Evolutionary conservation across 2,888 invertebrate species (phyloP).

Genomic region (Notodonta ziczac): DNA sequence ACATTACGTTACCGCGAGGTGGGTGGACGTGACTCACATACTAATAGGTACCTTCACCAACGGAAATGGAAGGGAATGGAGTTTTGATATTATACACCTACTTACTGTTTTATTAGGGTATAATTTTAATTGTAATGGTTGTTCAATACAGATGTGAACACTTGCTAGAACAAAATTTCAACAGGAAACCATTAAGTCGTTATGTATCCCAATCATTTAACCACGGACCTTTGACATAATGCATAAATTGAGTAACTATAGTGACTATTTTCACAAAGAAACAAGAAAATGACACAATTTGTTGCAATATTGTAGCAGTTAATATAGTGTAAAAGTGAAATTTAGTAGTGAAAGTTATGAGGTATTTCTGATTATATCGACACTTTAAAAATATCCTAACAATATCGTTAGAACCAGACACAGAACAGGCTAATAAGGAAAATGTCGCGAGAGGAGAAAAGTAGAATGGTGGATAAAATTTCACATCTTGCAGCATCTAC

Average conservation of each 20-base stretch:
- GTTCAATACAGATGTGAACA: conserved; percentile 11
- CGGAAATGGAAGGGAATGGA: conserved; percentile 5
- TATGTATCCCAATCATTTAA: no score
- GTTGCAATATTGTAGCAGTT: no score
- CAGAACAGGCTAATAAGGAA: conserved; percentile 45
- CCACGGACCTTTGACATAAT: no score
- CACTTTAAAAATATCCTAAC: not conserved
- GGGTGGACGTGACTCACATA: conserved; percentile 45
- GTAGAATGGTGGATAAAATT: conserved; percentile 49
- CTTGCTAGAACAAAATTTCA: no score
- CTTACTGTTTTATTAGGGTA: conserved; percentile 5
- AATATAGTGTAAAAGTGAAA: no score
- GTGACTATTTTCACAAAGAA: no score
- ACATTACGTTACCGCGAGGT: conserved; percentile 45
- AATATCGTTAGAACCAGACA: conserved; percentile 35
- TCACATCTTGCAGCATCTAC: conserved; percentile 45
- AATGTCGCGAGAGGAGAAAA: conserved; percentile 20
- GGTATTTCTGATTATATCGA: not conserved
- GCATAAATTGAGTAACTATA: no score
- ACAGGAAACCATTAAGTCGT: no score
- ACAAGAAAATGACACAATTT: no score
- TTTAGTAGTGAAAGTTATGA: not conserved
- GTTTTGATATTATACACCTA: not conserved
- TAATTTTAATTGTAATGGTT: conserved; percentile 15
- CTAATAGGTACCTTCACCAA: not conserved